Conservation (phyloP, 2,888 invertebrate genomes). For the Drosophila pseudotalamancana region DNA sequence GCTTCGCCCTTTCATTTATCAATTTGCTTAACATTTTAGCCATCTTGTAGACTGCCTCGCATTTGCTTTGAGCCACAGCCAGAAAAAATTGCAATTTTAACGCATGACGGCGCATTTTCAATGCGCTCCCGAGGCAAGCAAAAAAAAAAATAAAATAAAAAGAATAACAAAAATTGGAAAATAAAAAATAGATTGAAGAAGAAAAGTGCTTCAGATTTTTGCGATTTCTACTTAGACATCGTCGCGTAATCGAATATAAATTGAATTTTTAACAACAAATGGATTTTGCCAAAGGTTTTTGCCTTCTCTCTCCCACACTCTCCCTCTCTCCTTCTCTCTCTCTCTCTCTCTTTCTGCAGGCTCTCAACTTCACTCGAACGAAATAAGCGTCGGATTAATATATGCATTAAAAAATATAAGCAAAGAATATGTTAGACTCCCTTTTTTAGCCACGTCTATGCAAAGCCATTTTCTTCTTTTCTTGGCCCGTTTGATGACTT, state of each 20-base stretch:
- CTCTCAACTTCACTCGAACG: slow-evolving; percentile 59
- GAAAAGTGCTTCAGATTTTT: slow-evolving; percentile 44
- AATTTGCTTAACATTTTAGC: slow-evolving; percentile 60
- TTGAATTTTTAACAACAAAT: slow-evolving; percentile 73
- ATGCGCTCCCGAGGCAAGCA: slow-evolving; percentile 53
- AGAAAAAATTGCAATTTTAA: slow-evolving; percentile 74
- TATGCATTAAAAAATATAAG: slow-evolving; percentile 67
- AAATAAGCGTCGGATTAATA: slow-evolving; percentile 72
- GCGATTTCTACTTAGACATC: slow-evolving; percentile 68
- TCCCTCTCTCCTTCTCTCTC: background rate
- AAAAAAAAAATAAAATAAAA: background rate
- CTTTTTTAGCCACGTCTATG: slow-evolving; percentile 1
- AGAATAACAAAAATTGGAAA: too few species aligned
- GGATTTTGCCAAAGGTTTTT: slow-evolving; percentile 66
- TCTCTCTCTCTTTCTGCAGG: slow-evolving; percentile 5
- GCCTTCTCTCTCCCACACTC: background rate
- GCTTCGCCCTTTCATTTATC: slow-evolving; percentile 60
- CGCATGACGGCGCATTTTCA: slow-evolving; percentile 75
- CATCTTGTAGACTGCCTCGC: slow-evolving; percentile 11
- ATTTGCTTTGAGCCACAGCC: slow-evolving; percentile 25
- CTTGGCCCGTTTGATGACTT: slow-evolving; percentile 7
- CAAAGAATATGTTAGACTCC: slow-evolving; percentile 5
- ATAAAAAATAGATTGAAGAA: background rate
- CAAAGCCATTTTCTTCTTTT: slow-evolving; percentile 10
- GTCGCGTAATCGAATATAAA: slow-evolving; percentile 76